Percentiles rank a stretch among this genome's conserved stretches.
These are phyloP conservation scores for Clytia hemisphaerica DNA, from an alignment of 30 jellyfish, hydroid and myxozoan genomes.

Conservation along the genomic window DNA sequence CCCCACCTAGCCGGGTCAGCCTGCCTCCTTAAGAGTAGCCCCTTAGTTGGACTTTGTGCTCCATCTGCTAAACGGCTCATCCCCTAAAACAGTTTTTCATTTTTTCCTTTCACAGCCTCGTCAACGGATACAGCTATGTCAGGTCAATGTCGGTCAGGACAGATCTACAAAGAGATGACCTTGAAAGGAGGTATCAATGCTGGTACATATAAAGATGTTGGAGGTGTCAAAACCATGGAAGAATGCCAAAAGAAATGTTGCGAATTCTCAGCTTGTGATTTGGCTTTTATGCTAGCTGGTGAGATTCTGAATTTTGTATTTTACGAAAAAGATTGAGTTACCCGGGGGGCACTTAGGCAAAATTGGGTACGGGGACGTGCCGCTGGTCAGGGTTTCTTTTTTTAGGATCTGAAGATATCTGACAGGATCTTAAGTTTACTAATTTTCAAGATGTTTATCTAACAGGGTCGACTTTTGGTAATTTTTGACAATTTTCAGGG, in stretches of 20 bases:
- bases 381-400: too few species aligned
- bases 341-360: too few species aligned
- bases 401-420: too few species aligned
- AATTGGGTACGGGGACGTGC: too few species aligned
- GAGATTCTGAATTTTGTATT: too few species aligned
- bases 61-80: conserved; percentile 27
- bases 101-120: conserved; percentile 34
- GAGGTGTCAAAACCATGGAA: conserved; percentile 94
- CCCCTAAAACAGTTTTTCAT: conserved; percentile 2
- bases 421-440: too few species aligned
- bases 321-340: too few species aligned
- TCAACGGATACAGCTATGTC: conserved; percentile 83
- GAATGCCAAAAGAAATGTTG: conserved; percentile 95
- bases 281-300: conserved; percentile 87
- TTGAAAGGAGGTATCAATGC: conserved; percentile 97
- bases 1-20: too few species aligned
- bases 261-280: conserved; percentile 96
- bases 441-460: too few species aligned
- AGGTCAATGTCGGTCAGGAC: conserved; percentile 87
- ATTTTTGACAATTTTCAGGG: too few species aligned
- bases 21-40: too few species aligned
- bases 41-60: background rate
- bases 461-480: too few species aligned
- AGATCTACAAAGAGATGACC: conserved; percentile 81
- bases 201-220: conserved; percentile 94